phyloP scores from a whole-genome alignment of 2,797 vertebrate genomes.

The Allobates femoralis region DNA sequence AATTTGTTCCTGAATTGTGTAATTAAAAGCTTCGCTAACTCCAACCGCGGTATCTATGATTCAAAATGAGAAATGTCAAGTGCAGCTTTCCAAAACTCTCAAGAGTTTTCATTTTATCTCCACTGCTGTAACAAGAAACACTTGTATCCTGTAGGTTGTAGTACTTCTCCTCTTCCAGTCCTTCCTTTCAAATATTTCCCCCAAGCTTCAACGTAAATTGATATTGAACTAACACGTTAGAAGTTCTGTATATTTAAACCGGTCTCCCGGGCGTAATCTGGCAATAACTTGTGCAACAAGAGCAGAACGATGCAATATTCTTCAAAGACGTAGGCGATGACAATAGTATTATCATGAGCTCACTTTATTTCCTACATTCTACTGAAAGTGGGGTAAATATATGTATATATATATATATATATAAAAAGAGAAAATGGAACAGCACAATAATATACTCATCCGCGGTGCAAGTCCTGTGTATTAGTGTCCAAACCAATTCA shows the following conservation, averaged over 20 bases:
- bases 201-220: constrained; percentile 34
- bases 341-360: background rate
- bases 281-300: constrained; percentile 12
- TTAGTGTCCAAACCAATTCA: too few species aligned
- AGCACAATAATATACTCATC: too few species aligned
- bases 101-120: constrained; percentile 41
- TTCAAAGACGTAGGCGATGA: background rate
- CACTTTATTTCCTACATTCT: background rate
- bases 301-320: constrained; percentile 28
- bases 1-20: constrained; percentile 1
- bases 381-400: background rate
- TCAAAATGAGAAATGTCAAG: constrained; percentile 43
- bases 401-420: too few species aligned
- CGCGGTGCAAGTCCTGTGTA: too few species aligned
- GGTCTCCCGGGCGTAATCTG: constrained; percentile 11
- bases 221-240: constrained; percentile 32
- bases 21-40: constrained; percentile 24
- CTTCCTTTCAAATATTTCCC: constrained; percentile 18
- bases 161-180: background rate
- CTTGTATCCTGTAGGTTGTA: constrained; percentile 11
- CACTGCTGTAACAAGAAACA: constrained; percentile 3
- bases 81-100: constrained; percentile 22
- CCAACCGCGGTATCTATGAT: background rate
- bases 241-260: constrained; percentile 24
- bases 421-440: too few species aligned